Evolutionary conservation across 2,113 vertebrate species (phyloP).

Genomic region (Opisthocomus hoazin): DNA sequence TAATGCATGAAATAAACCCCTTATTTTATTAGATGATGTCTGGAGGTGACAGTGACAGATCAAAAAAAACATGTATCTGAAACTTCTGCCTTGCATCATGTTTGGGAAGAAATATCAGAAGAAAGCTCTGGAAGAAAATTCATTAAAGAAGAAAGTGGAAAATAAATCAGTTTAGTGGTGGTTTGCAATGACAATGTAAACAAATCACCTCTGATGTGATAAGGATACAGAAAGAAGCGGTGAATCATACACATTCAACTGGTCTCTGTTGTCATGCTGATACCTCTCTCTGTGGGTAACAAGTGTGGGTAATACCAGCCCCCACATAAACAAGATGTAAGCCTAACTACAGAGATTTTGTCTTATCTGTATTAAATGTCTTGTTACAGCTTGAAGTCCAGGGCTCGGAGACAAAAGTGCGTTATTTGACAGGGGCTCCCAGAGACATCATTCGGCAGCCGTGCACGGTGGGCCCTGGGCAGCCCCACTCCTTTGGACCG

Average conservation of each 20-base stretch:
- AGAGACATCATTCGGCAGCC: background rate
- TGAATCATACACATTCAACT: background rate
- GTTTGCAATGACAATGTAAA: background rate
- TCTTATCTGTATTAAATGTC: background rate
- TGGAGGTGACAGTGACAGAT: background rate
- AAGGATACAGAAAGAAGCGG: background rate
- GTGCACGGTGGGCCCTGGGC: background rate
- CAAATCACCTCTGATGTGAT: background rate
- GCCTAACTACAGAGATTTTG: background rate
- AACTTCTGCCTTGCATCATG: background rate
- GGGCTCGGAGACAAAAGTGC: background rate
- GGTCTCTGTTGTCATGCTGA: background rate
- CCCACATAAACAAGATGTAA: background rate
- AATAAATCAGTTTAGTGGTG: background rate
- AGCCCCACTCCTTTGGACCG: background rate
- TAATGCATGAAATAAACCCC: background rate
- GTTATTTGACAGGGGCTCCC: background rate
- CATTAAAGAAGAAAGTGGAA: background rate
- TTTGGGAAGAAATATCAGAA: background rate
- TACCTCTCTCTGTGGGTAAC: background rate
- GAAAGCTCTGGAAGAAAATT: background rate
- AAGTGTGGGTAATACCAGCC: background rate
- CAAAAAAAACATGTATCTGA: background rate
- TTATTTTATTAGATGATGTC: background rate
- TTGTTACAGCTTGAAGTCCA: background rate